Evolutionary conservation across 2,797 vertebrate species (phyloP).

Genomic region (Liasis olivaceus): DNA sequence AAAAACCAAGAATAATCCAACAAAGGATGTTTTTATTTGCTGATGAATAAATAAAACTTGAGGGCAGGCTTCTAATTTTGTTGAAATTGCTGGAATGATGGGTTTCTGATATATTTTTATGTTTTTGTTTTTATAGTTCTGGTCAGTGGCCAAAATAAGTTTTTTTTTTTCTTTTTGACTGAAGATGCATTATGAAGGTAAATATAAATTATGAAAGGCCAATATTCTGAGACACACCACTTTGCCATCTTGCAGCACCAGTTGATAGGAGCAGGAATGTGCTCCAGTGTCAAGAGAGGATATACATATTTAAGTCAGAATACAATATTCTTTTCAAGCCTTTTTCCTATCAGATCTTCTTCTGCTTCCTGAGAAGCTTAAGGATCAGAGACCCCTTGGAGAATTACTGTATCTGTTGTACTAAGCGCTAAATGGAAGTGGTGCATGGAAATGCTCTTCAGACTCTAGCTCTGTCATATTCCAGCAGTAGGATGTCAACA

Average conservation of each 20-base stretch:
- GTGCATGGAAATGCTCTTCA: neutral
- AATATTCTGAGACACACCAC: neutral
- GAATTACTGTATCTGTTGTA: neutral
- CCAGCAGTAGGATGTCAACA: neutral
- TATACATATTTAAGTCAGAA: neutral
- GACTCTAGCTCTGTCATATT: neutral
- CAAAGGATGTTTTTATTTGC: too few relatives aligned
- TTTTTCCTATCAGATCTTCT: neutral
- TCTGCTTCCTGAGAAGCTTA: neutral
- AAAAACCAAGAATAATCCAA: too few relatives aligned
- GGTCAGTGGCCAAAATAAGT: neutral
- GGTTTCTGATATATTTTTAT: neutral
- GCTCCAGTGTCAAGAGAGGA: neutral
- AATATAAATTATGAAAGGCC: neutral
- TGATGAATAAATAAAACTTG: too few relatives aligned
- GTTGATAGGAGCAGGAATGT: neutral
- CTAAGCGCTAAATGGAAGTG: neutral
- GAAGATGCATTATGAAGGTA: neutral
- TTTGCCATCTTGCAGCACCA: neutral
- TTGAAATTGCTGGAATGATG: neutral
- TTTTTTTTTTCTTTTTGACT: neutral
- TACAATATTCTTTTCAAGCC: neutral
- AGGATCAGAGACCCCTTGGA: neutral
- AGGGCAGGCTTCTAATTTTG: too few relatives aligned
- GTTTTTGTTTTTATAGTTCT: neutral